Base-by-base conservation (phyloP, 2,888 invertebrate genomes). In the Lacanobia oleracea region DNA sequence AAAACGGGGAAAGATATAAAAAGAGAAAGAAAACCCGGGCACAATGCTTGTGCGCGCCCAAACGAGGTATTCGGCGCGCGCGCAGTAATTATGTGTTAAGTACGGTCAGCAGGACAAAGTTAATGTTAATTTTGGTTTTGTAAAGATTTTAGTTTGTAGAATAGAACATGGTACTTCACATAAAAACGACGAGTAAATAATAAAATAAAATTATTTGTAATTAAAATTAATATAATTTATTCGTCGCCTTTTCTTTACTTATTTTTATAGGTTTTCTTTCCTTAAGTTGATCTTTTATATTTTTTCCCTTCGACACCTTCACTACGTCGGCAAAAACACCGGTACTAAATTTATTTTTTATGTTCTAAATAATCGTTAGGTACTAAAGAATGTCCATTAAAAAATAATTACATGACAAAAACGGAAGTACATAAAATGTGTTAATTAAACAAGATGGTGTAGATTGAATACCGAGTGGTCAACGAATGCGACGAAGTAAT, bases 1-100 rank as follows among this genome's bases (percentile, higher is more conserved):
- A 93, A 94, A 94, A 93, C 91, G 93, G 91, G 88, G 89, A 91
- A 91, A 90, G 89, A 90, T 88, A 90, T 88, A 91, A 91, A 91
- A 91, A 91, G 88, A 86, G 80, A 86, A 88, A 87, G 89, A 89
- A 90, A 88, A 90, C 88, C 89, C 87, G 87, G 88, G 84, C 90
- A 94, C 93, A 93, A 93, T 94, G 93, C 91, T 90, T 91, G 86
- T 86, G 88, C 91, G 89, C 90, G 75, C 84, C 91, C 90, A 91
- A 92, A 93, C 92, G 92, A 93, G 91, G 91, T 91, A 91, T 93
- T 91, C 93, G 91, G 87, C 89, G 89, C 85, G 88, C 87, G 84
- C 89, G 87, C 87, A 83, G 90, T 93, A 91, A 94, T 94, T 93
- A 94, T 91, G 92, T 90, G 91, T 78, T 86, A 87, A 75, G 92